Base-by-base conservation (phyloP, 1,140 invertebrate species). In the Chironomus tepperi region DNA sequence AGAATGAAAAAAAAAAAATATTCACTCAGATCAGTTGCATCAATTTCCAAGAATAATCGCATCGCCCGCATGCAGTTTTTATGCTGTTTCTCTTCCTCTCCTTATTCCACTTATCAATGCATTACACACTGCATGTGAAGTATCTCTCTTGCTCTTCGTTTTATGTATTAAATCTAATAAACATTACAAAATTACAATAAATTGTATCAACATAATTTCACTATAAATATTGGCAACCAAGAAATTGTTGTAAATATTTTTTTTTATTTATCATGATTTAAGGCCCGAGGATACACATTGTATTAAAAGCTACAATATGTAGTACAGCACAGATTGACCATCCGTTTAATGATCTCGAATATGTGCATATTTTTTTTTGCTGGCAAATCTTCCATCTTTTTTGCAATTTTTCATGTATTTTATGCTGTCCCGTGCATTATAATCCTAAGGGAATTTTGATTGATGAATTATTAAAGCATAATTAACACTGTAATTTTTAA, bases 151-250 rank as follows among this genome's bases (percentile, higher is more conserved):
- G 24, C 24, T 34, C 24, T 34, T 34, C 24, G 24, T 34, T 34
- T 57, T 57, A 57, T 57, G 47, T 57, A 57, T 57, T 57, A 57
- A 57, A 57, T 57, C 47, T 57, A 57, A 57, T 57, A 57, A 57
- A 57, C 47, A 57, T 57, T 57, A 57, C 47, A 57, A 57, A 70
- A 70, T 70, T 70, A 70, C 65, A 16, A 70, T 70, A 70, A 70
- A 70, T 70, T 70, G 65, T 70, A 70, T 70, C 19, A 70, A 70
- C 65, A 70, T 70, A 70, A 70, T 70, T 70, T 70, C 65, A 70
- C 65, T 70, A 57, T 57, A 57, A 57, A 57, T 57, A 57, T 57
- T 57, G 47, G 47, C 47, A 57, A 57, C 47, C 47, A 57, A 57
- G 47, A 57, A 57, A 57, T 57, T 57, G 47, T 57, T 57, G 47